phyloP scores from a whole-genome alignment of 2,797 vertebrate species.

The Malurus splendens region DNA sequence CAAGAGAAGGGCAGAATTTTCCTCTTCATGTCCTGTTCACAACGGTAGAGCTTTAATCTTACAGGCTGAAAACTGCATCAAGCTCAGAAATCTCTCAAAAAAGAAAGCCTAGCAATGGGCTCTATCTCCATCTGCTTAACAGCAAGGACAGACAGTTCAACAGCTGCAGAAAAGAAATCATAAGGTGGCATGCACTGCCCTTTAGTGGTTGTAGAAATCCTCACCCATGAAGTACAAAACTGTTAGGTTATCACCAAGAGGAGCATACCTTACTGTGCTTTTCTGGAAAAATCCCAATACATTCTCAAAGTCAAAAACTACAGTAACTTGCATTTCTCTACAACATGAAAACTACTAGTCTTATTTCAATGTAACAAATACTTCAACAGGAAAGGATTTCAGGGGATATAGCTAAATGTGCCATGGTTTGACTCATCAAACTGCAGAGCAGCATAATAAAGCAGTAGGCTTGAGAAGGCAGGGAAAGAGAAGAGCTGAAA shows the following conservation, averaged over 20 bases:
- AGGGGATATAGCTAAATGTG: neutral
- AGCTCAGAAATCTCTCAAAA: neutral
- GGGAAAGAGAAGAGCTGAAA: neutral
- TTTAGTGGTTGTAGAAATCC: slow-evolving; percentile 45
- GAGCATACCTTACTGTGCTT: neutral
- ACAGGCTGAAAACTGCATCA: neutral
- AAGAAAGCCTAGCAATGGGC: neutral
- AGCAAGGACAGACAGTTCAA: slow-evolving; percentile 7
- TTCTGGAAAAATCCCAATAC: neutral
- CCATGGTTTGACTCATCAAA: neutral
- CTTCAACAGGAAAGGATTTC: neutral
- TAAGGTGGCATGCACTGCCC: slow-evolving; percentile 44
- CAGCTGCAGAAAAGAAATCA: neutral
- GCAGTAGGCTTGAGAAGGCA: neutral
- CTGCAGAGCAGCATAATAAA: neutral
- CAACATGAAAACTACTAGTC: neutral
- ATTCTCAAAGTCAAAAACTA: neutral
- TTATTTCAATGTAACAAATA: neutral
- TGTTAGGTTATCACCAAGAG: neutral
- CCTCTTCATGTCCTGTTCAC: neutral
- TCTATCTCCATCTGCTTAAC: neutral
- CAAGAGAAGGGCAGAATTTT: neutral
- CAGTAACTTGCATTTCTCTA: neutral
- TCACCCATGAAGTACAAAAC: neutral
- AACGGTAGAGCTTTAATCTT: neutral